phyloP scores from a whole-genome alignment of 2,797 vertebrate genomes.

The Epinephelus malabaricus region DNA sequence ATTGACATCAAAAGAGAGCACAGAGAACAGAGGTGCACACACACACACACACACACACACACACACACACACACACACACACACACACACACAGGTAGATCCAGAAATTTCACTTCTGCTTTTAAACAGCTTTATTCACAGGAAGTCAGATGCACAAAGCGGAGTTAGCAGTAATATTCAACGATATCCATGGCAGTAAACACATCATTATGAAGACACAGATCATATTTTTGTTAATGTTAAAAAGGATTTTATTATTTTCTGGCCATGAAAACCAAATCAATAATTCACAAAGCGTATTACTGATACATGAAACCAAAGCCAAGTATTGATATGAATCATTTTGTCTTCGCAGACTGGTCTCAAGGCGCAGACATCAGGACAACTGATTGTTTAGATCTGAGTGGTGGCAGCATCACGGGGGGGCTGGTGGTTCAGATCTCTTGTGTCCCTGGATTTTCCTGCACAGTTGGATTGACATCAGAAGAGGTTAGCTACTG shows the following conservation, averaged over 20 bases:
- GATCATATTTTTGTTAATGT: neutral
- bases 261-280: neutral
- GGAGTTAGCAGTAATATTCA: neutral
- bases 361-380: neutral
- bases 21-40: neutral
- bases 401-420: neutral
- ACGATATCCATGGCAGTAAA: fast-evolving
- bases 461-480: constrained; percentile 15
- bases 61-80: neutral
- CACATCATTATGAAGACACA: neutral
- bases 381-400: neutral
- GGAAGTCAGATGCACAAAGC: constrained; percentile 5
- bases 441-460: neutral
- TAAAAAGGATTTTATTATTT: no score
- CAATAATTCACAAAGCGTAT: neutral
- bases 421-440: neutral
- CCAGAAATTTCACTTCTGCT: constrained; percentile 32
- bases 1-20: neutral
- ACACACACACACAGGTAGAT: neutral
- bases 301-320: neutral
- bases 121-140: constrained; percentile 6
- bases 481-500: neutral
- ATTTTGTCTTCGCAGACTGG: neutral
- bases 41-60: neutral
- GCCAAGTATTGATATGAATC: no score